Conservation (phyloP, 2,888 invertebrate genomes). For the Pasiphila rectangulata region DNA sequence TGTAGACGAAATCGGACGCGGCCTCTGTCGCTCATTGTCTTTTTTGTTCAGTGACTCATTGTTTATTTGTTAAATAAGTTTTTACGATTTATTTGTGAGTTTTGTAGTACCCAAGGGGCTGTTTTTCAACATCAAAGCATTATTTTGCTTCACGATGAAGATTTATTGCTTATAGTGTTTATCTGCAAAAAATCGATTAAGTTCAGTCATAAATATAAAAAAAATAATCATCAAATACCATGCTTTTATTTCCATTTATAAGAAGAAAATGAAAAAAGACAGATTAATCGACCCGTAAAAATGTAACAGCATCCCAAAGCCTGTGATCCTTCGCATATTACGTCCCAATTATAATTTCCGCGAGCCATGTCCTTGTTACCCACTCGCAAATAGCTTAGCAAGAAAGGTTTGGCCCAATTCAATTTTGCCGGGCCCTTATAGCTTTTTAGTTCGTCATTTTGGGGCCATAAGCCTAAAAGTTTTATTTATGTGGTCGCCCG, state of each 20-base stretch:
- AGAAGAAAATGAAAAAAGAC: conserved; percentile 31
- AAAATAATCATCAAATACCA: conserved; percentile 9
- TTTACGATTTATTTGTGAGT: too few species aligned
- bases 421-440: conserved; percentile 64
- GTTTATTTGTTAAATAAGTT: neutral
- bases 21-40: conserved; percentile 23
- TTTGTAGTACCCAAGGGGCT: too few species aligned
- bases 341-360: conserved; percentile 71
- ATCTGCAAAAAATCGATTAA: neutral
- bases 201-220: conserved; percentile 4
- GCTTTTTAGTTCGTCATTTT: conserved; percentile 63
- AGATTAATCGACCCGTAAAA: conserved; percentile 49
- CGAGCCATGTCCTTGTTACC: conserved; percentile 57
- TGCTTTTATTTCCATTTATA: conserved; percentile 12
- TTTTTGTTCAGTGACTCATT: conserved; percentile 4
- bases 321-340: conserved; percentile 63
- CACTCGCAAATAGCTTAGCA: conserved; percentile 71
- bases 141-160: too few species aligned
- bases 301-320: conserved; percentile 43
- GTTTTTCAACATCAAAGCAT: too few species aligned
- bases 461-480: conserved; percentile 53
- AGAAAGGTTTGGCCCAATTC: conserved; percentile 66
- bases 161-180: too few species aligned
- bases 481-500: conserved; percentile 44
- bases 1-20: conserved; percentile 25